Evolutionary conservation across 1,140 invertebrate genomes (phyloP).

Genomic region (Drosophila pseudoananassae): DNA sequence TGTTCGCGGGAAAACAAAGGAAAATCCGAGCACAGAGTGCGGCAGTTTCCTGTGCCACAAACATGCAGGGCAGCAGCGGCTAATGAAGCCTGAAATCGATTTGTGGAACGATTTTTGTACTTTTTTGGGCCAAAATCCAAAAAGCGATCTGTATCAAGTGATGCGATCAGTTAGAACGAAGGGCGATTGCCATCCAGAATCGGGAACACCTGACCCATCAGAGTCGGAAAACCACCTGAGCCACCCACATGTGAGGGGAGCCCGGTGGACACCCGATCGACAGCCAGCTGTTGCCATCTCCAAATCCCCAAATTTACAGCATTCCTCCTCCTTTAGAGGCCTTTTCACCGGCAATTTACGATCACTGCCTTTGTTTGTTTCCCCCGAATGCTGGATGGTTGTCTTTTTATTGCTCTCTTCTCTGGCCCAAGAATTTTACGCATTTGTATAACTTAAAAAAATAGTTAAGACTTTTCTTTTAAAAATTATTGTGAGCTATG

Average conservation of each 20-base stretch:
- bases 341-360: slow-evolving; percentile 69
- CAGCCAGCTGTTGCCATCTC: slow-evolving; percentile 71
- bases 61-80: slow-evolving; percentile 27
- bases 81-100: slow-evolving; percentile 81
- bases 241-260: slow-evolving; percentile 40
- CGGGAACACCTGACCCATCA: slow-evolving; percentile 3
- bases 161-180: slow-evolving; percentile 52
- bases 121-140: slow-evolving; percentile 3
- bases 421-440: slow-evolving; percentile 23
- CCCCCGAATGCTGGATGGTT: slow-evolving; percentile 12
- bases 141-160: slow-evolving; percentile 32
- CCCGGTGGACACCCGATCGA: slow-evolving; percentile 12
- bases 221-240: slow-evolving; percentile 17
- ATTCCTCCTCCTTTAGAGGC: slow-evolving; percentile 37
- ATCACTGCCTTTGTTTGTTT: slow-evolving; percentile 61
- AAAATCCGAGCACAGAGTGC: slow-evolving; percentile 48
- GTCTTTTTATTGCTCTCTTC: slow-evolving; percentile 55
- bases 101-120: slow-evolving; percentile 36
- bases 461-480: background rate
- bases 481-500: no score
- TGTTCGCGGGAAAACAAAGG: slow-evolving; percentile 35
- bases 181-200: slow-evolving; percentile 1
- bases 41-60: slow-evolving; percentile 70
- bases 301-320: slow-evolving; percentile 75
- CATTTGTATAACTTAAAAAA: slow-evolving; percentile 15